Conservation (phyloP, 2,888 invertebrate genomes). For the Neoscelio sp. region DNA sequence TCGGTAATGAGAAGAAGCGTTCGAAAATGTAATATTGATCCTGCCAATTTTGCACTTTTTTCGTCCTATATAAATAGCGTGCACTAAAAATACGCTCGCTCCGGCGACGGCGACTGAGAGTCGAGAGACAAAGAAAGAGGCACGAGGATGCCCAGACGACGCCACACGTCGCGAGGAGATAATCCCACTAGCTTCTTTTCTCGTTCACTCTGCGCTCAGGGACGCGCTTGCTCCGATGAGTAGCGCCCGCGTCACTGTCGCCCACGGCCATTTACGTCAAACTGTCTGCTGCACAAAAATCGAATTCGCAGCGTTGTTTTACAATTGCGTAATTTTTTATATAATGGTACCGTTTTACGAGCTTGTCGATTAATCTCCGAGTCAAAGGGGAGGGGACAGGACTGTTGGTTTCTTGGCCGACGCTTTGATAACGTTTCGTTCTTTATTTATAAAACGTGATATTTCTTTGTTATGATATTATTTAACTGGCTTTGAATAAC, state of each 20-base stretch:
- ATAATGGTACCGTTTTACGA: background rate
- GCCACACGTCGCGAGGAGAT: slow-evolving; percentile 46
- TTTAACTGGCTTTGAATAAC: no score
- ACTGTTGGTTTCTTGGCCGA: no score
- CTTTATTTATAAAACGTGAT: no score
- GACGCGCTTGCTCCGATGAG: slow-evolving; percentile 52
- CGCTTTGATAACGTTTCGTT: no score
- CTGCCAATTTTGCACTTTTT: slow-evolving; percentile 66
- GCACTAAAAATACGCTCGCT: slow-evolving; percentile 74
- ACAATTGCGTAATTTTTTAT: slow-evolving; percentile 43
- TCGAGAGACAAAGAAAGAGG: slow-evolving; percentile 51
- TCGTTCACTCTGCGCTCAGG: slow-evolving; percentile 44
- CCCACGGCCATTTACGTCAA: slow-evolving; percentile 65
- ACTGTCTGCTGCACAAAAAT: slow-evolving; percentile 53
- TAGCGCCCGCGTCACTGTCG: slow-evolving; percentile 53
- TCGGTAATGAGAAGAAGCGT: slow-evolving; percentile 7
- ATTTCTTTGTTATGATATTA: no score
- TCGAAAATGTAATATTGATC: slow-evolving; percentile 47
- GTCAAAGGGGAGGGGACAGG: no score
- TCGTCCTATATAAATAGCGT: slow-evolving; percentile 73
- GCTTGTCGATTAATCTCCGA: background rate
- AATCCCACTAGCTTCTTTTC: background rate
- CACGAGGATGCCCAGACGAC: slow-evolving; percentile 63
- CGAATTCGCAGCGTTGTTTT: slow-evolving; percentile 47
- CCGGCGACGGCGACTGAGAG: slow-evolving; percentile 69